phyloP scores from a whole-genome alignment of 2,113 vertebrate species.

The Silurus asotus region DNA sequence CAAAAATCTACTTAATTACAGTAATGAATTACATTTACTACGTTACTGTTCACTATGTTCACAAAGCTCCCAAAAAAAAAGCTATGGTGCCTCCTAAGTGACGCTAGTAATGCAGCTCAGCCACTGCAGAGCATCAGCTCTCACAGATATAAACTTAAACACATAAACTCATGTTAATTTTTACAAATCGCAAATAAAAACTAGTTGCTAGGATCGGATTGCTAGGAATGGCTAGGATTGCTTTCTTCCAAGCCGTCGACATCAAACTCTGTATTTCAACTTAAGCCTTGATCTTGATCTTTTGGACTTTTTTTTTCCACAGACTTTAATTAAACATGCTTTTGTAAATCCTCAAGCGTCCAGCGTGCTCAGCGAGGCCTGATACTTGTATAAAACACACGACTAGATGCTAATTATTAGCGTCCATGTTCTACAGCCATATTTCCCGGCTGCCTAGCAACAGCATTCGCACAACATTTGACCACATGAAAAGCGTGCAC shows the following conservation, averaged over 20 bases:
- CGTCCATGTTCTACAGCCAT: background rate
- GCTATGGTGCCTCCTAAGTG: background rate
- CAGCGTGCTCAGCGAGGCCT: background rate
- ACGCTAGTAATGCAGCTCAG: background rate
- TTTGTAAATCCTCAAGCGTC: background rate
- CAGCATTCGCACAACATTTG: background rate
- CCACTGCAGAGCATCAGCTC: background rate
- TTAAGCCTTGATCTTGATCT: too few species aligned
- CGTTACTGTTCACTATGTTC: too few species aligned
- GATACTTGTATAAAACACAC: background rate
- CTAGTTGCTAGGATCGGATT: background rate
- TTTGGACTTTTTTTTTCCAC: too few species aligned
- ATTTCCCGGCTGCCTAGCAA: constrained; percentile 4
- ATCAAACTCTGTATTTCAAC: background rate
- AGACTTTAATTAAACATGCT: background rate
- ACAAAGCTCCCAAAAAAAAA: too few species aligned
- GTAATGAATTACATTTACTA: too few species aligned
- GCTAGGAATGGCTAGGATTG: background rate
- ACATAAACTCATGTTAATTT: background rate
- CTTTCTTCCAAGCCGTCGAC: background rate
- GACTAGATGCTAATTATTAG: background rate
- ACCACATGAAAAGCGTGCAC: background rate
- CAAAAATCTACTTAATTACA: too few species aligned
- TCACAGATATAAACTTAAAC: background rate
- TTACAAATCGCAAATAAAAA: background rate